Evolutionary conservation across 2,888 invertebrate genomes (phyloP), one percentile per base, ranked within the genome.

Genomic region (Ceriagrion tenellum): DNA sequence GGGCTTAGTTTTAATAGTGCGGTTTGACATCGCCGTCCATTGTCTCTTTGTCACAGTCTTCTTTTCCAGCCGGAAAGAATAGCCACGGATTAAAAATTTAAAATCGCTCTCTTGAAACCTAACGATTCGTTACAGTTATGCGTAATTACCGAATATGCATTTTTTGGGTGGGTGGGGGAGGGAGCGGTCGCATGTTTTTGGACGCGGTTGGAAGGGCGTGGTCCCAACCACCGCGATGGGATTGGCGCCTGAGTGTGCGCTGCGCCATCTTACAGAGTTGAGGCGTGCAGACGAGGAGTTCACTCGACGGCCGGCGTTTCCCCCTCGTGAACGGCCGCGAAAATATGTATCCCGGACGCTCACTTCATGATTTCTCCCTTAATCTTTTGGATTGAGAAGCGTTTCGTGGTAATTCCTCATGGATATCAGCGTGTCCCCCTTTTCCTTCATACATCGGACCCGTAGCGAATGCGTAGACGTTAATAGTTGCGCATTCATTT

Each of bases 101-200:
- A 35, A 3, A 69, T 12, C 30, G 81, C 18, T 35, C 26, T 81
- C 35, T 81, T 13, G 13, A 18, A 35, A 35, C 26, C 26, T 35
- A 81, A 81, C 81, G 81, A 81, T 81, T 81, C 81, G 81, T 81
- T 81, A 81, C 81, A 81, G 30, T 81, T 81, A 81, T 81, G 81
- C 81, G 81, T 81, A 81, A 81, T 81, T 81, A 81, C 81, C 35
- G 35, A 81, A 81, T 18, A 35, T 81, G 81, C 81, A 81, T 30
- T 81, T 30, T n/a, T 47, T 2, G 47, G 47, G 47, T 47, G 47
- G 47, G 47, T 47, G 47, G 47, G 81, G 30, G 59, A 18, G 81
- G 35, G 81, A 35, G 81, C 35, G 81, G 81, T 16, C 81, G 81
- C 16, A n/a, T 35, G 30, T 23, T 81, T 81, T 81, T 35, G 30